Base-by-base conservation (phyloP, 2,888 invertebrate species). In the Tetheella fluctuosa region DNA sequence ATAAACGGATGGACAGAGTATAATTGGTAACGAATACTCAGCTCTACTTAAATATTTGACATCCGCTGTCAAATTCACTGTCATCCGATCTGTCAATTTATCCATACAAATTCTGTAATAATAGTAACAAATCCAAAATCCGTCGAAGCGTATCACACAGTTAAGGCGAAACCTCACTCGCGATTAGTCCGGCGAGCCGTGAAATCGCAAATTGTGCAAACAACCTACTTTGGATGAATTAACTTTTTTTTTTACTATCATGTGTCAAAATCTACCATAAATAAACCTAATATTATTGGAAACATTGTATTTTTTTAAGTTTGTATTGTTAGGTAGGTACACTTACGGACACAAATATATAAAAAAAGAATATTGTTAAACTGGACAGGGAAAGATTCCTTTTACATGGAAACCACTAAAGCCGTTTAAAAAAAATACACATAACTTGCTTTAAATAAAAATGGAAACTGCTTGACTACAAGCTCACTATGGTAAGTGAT, bases 161-260 rank as follows among this genome's bases (percentile, higher is more conserved):
- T 75, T 75, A 74, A 64, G 59, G 64, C 61, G 70, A 67, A 67
- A 64, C 64, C 75, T 70, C 72, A 73, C 75, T 70, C 68, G 71
- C 69, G 73, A 52, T 52, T 23, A 67, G 34, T 67, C 64, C 65
- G 66, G 64, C 63, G 65, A 60, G 52, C 72, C 75, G 73, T 53
- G 64, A 70, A 74, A 74, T 74, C 75, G 73, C 67, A 73, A 74
- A 74, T 74, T 74, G 74, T 75, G 74, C 75, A 75, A 70, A 74
- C 75, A 70, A 64, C 75, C 74, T 34, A 20, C 23, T 15, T 25
- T 34, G 13, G 10, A 48, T 55, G 55, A 34, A 34, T 37, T 34
- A 20, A 34, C 7, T 6, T 55, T 54, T 54, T 55, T 55, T 20
- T 34, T 48, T 10, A 10, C 55, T 55, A 55, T 55, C 55, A 13